Evolutionary conservation across 1,140 invertebrate genomes (phyloP), one percentile per base, ranked within the genome.

Genomic region (Drosophila nebulosa): DNA sequence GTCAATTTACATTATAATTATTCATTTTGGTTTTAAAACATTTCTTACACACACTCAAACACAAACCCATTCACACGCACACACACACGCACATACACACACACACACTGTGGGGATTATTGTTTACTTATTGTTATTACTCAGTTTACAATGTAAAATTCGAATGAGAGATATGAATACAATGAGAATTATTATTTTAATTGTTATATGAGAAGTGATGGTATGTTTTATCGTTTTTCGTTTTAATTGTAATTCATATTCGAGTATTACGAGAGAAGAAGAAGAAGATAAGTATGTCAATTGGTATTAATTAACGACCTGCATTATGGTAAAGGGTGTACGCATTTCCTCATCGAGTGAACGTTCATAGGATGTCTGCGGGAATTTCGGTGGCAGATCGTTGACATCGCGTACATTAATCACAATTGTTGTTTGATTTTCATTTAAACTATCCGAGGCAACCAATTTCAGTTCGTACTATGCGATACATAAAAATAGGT

Each of bases 381-480:
- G 94, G 92, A 97, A 97, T 58, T 93, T 93, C 4, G 96, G 96
- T 35, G 96, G 95, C 65, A 96, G 92, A 92, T 97, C 96, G 92
- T 97, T 97, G 89, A 96, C 94, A 90, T 96, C 96, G 77, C 95
- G 94, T 57, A 97, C 93, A 84, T 94, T 93, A 79, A 97, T 95
- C 61, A 95, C 93, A 56, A 97, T 95, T 56, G 93, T 94, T 66
- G 96, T 97, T 65, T 94, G 93, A 92, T 96, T 96, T 92, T 97
- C 96, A 93, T 96, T 96, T 80, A 96, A 94, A 89, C 95, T 96
- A 92, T 97, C 96, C 58, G 96, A 97, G 50, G 96, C 96, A 79
- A 96, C 96, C 93, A 97, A 93, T 79, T 95, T 96, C 92, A 97
- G 93, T 92, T 96, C 95, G 93, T 97, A 97, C 96, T 97, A 64